Evolutionary conservation across 2,797 vertebrate species (phyloP).

Genomic region (Sebastolobus alascanus): DNA sequence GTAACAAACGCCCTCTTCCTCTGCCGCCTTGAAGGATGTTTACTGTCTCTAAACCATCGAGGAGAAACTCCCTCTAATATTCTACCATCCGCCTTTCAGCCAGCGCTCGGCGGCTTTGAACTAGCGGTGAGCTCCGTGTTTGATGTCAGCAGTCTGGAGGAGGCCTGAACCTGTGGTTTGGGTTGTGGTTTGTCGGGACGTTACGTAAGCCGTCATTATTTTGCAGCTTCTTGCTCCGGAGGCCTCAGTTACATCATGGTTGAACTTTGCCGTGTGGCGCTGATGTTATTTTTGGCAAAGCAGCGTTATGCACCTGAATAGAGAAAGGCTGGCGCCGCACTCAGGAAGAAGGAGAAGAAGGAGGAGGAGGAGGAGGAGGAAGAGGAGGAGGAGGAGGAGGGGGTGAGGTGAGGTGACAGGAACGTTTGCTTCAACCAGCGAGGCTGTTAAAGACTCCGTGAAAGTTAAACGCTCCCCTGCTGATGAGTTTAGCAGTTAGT

Average conservation of each 20-base stretch:
- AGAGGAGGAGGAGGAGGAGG: no score
- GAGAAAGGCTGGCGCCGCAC: slow-evolving; percentile 28
- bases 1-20: not conserved
- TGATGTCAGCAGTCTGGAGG: slow-evolving; percentile 58
- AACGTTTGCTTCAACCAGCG: slow-evolving; percentile 19
- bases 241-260: slow-evolving; percentile 72
- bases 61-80: slow-evolving; percentile 40
- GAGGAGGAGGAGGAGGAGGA: slow-evolving; percentile 1
- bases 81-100: slow-evolving; percentile 10
- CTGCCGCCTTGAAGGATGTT: slow-evolving; percentile 25
- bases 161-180: slow-evolving; percentile 26
- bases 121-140: slow-evolving; percentile 37
- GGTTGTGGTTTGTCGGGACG: slow-evolving; percentile 68
- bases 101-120: slow-evolving; percentile 4
- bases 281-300: slow-evolving; percentile 72
- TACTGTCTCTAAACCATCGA: not conserved
- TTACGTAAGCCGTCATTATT: slow-evolving; percentile 76
- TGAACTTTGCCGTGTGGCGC: slow-evolving; percentile 57
- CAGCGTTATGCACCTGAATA: slow-evolving; percentile 64
- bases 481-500: slow-evolving; percentile 72
- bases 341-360: slow-evolving; percentile 5
- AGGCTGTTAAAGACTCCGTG: slow-evolving; percentile 20
- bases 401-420: slow-evolving; percentile 34
- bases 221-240: slow-evolving; percentile 51
- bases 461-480: slow-evolving; percentile 33